Conservation (phyloP, 2,113 vertebrate genomes). For the Fregetta grallaria region DNA sequence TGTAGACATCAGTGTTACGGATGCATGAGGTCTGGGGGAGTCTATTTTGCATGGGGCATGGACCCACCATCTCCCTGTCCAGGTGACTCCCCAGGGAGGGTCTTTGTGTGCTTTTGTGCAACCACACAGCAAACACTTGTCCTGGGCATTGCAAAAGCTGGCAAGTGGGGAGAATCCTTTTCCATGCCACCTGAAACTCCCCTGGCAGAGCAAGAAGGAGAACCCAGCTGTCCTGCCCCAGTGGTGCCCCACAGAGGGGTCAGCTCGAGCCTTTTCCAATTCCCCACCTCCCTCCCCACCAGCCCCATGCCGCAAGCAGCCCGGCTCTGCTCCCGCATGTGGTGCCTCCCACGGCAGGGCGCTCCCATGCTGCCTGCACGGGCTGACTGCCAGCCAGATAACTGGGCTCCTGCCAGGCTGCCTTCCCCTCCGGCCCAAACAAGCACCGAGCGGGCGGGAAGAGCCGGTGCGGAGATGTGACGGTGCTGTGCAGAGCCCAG, state of each 20-base stretch:
- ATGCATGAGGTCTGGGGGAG: not conserved
- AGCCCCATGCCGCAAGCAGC: accelerated
- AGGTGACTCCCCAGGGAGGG: not conserved
- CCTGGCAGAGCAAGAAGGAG: not conserved
- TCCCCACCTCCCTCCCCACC: not conserved
- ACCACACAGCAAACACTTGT: not conserved
- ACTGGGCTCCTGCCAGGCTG: not conserved
- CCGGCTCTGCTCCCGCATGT: not conserved
- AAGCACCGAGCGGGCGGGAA: not conserved
- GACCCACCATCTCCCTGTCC: not conserved
- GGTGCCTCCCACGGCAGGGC: not conserved
- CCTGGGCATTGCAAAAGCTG: not conserved
- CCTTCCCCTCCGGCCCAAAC: not conserved
- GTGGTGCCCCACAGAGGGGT: not conserved
- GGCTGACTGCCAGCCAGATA: not conserved
- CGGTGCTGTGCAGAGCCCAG: not conserved
- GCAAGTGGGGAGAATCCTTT: not conserved
- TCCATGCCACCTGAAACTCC: accelerated
- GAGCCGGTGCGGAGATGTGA: not conserved
- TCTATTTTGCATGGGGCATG: accelerated
- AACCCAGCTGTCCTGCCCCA: not conserved
- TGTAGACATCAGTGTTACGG: not conserved
- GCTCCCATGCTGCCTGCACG: not conserved
- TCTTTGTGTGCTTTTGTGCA: not conserved
- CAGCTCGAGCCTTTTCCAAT: not conserved